These are phyloP conservation scores for Amazona vittata DNA, from an alignment of 2,113 vertebrate species.

Conservation along the genomic window DNA sequence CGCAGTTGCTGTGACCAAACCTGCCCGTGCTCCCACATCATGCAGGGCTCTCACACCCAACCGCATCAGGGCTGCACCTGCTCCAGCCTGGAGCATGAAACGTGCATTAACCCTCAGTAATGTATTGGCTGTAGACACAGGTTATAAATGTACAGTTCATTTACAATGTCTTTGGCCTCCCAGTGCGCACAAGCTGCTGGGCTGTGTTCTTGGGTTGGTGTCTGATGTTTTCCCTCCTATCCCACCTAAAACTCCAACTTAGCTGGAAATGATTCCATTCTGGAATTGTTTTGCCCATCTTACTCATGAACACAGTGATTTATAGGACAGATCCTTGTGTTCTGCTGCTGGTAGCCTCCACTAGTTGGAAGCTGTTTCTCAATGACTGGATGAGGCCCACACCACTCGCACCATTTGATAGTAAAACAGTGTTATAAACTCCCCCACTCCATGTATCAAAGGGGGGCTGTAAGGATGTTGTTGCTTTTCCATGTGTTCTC, in stretches of 20 bases:
- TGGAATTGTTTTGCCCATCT: fast-evolving
- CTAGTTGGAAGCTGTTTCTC: not conserved
- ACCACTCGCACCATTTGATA: fast-evolving
- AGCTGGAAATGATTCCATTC: not conserved
- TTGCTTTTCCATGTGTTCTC: not conserved
- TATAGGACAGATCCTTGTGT: not conserved
- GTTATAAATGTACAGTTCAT: not conserved
- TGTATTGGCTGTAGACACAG: not conserved
- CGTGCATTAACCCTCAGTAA: not conserved
- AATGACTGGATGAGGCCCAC: not conserved
- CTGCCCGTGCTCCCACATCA: fast-evolving
- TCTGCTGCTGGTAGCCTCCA: not conserved
- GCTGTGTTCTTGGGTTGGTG: not conserved
- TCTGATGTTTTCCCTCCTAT: not conserved
- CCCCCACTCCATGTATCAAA: fast-evolving
- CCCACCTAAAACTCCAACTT: not conserved
- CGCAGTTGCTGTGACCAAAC: not conserved
- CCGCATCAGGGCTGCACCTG: not conserved
- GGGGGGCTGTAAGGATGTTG: not conserved
- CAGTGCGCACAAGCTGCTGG: not conserved
- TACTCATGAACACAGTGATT: not conserved
- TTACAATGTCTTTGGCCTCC: not conserved
- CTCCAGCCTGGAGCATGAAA: not conserved
- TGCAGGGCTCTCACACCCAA: not conserved
- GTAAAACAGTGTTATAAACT: not conserved